Conservation (phyloP, 2,797 vertebrate species). For the Gymnoscopelus braueri region DNA sequence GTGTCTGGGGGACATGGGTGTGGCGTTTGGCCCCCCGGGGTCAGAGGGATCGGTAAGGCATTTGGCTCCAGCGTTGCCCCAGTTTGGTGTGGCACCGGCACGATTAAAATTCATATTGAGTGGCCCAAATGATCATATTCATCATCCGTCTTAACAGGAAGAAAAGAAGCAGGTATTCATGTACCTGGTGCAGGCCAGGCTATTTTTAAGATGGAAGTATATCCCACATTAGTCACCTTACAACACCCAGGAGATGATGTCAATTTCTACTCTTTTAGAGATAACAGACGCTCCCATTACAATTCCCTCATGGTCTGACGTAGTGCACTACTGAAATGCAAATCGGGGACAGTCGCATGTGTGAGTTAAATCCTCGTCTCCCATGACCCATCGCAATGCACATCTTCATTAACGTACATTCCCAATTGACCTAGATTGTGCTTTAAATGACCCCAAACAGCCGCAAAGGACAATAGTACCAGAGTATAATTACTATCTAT, state of each 20-base stretch:
- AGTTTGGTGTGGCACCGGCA: constrained; percentile 44
- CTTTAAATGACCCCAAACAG: constrained; percentile 17
- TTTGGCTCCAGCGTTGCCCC: constrained; percentile 56
- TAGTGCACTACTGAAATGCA: constrained; percentile 50
- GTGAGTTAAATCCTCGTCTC: constrained; percentile 31
- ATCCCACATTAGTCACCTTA: constrained; percentile 64
- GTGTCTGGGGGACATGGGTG: too few relatives aligned
- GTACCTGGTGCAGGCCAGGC: constrained; percentile 51
- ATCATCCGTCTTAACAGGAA: constrained; percentile 55
- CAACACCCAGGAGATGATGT: constrained; percentile 67
- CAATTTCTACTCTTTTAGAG: constrained; percentile 63
- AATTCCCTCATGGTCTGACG: constrained; percentile 52
- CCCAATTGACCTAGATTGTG: constrained; percentile 9
- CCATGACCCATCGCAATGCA: constrained; percentile 11
- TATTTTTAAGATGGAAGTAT: constrained; percentile 70
- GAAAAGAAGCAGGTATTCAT: constrained; percentile 43
- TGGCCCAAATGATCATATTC: constrained; percentile 68
- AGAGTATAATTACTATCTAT: constrained; percentile 2
- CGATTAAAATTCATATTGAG: constrained; percentile 66
- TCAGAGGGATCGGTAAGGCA: neutral
- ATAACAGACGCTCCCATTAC: constrained; percentile 68
- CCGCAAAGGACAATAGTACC: neutral
- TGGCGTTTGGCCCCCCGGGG: too few relatives aligned
- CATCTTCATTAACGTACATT: constrained; percentile 22
- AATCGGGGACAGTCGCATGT: constrained; percentile 40